phyloP scores from a whole-genome alignment of 2,797 vertebrate species.

The Acanthiza pusilla region DNA sequence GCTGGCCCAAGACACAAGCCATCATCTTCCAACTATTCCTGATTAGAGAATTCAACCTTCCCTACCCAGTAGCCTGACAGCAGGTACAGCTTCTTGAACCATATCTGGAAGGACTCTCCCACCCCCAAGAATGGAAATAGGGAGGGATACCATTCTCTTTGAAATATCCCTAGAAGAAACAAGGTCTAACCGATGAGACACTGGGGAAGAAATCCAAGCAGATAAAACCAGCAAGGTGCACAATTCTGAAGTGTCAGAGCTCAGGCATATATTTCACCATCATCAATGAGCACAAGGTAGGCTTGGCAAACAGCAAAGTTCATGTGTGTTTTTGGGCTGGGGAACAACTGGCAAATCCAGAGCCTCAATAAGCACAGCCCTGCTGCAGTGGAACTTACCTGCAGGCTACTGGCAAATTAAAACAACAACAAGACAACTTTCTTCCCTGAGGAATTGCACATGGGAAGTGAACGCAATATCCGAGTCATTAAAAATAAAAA shows the following conservation, averaged over 20 bases:
- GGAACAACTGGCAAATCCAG: neutral
- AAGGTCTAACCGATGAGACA: neutral
- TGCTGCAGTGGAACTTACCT: neutral
- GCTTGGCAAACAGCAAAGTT: neutral
- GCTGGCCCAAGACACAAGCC: neutral
- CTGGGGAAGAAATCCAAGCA: neutral
- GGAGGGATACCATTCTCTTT: neutral
- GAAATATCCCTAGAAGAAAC: neutral
- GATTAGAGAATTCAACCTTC: neutral
- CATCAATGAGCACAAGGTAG: neutral
- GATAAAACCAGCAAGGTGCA: neutral
- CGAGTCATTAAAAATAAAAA: neutral
- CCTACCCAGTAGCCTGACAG: neutral
- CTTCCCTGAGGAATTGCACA: neutral
- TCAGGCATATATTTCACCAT: neutral
- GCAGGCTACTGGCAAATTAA: neutral
- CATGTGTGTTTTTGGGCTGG: neutral
- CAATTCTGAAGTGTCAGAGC: neutral
- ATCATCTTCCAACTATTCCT: neutral
- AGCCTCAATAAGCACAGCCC: neutral
- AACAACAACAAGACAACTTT: neutral
- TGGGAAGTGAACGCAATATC: neutral
- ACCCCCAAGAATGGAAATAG: neutral
- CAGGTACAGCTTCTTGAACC: neutral
- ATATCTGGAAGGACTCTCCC: neutral